Percentiles rank a stretch among this genome's conserved stretches.
phyloP scores from a whole-genome alignment of 2,888 invertebrate species.

The Polydesmus complanatus region DNA sequence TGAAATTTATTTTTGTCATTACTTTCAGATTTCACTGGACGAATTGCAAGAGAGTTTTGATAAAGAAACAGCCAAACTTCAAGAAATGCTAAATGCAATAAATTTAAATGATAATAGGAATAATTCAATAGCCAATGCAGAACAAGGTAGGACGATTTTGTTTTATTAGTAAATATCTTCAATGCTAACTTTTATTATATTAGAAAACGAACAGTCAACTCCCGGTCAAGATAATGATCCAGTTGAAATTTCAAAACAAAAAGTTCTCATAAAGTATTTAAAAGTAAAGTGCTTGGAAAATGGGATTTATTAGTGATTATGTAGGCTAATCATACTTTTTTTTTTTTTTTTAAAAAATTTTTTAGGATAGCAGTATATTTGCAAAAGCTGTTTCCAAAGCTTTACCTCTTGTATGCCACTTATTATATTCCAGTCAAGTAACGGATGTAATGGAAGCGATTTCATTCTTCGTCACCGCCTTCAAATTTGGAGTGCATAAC shows the following conservation, averaged over 20 bases:
- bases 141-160: too few relatives aligned
- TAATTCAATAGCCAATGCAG: too few relatives aligned
- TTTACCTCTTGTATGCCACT: slow-evolving; percentile 51
- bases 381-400: slow-evolving; percentile 39
- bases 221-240: slow-evolving; percentile 20
- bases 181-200: too few relatives aligned
- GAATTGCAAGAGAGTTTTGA: slow-evolving; percentile 46
- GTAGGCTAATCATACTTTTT: neutral
- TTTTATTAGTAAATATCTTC: too few relatives aligned
- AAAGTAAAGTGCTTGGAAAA: slow-evolving; percentile 34
- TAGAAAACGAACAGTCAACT: too few relatives aligned
- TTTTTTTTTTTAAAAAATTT: slow-evolving; percentile 14
- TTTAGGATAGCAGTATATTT: slow-evolving; percentile 40
- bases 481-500: slow-evolving; percentile 59
- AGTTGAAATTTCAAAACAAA: slow-evolving; percentile 31
- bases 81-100: slow-evolving; percentile 42
- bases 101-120: too few relatives aligned
- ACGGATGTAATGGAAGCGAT: slow-evolving; percentile 79
- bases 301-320: neutral
- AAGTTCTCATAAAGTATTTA: slow-evolving; percentile 49
- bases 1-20: slow-evolving; percentile 3
- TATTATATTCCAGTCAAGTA: slow-evolving; percentile 44
- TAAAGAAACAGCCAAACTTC: slow-evolving; percentile 46
- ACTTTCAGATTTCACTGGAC: slow-evolving; percentile 37
- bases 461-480: slow-evolving; percentile 69